Base-by-base conservation (phyloP, 2,113 vertebrate species). In the Strigops habroptila region DNA sequence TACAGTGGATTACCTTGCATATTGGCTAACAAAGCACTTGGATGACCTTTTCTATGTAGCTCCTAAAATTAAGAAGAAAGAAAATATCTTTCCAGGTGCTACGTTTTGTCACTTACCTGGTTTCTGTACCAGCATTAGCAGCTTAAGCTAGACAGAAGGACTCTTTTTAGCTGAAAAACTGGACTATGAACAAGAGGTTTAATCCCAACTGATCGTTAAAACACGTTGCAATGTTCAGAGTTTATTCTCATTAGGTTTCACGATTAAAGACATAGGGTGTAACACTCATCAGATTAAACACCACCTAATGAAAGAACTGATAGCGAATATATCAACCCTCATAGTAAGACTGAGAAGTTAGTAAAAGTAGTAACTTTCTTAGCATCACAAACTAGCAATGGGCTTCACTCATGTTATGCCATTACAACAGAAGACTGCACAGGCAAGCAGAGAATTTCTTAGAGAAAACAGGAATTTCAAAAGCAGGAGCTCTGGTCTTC, bases 171-270 rank as follows among this genome's bases (percentile, higher is more conserved):
- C 7, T 64, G 52, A 62, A 91, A 73, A 48, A 1, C 6, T 35
- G 16, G 11, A 3, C n/a, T 60, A 4, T 18, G 15, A 30, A 15
- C 12, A 65, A 0, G 0, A 65, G 9, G 46, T 84, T 90, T 24
- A 87, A 65, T 22, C 22, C 28, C 60, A 88, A 6, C 3, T 12
- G 19, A 51, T n/a, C 23, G 43, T 63, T 33, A 27, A 31, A 79
- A 52, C 15, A 41, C 33, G 6, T 16, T 77, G 19, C 7, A 44
- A 1, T 3, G 3, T 60, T 75, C 18, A 0, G 1, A 46, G 24
- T 48, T 82, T 6, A 35, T 25, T 53, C 10, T 59, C 14, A 3
- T n/a, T 60, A 8, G 12, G 60, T 75, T 68, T 55, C 23, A 27
- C 21, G 8, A 46, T 69, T 74, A 33, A n/a, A 39, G 37, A 43